phyloP scores from a whole-genome alignment of 2,113 vertebrate species.

The Mandrillus leucophaeus region DNA sequence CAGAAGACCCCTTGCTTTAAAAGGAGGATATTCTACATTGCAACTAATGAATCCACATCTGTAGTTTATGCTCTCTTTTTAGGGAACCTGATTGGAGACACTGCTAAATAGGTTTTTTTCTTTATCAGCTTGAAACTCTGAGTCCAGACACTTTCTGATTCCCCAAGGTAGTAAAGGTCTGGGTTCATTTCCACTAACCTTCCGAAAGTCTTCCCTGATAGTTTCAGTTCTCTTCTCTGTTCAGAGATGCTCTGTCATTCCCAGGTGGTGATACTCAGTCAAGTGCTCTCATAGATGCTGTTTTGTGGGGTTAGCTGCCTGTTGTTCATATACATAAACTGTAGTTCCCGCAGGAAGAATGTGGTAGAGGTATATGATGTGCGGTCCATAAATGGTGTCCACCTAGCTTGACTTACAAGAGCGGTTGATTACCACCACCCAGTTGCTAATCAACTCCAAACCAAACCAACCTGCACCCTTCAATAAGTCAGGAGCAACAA shows the following conservation, averaged over 20 bases:
- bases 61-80: neutral
- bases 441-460: no score
- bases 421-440: no score
- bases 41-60: neutral
- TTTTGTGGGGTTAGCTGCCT: neutral
- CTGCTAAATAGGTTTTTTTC: neutral
- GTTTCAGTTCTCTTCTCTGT: neutral
- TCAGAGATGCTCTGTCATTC: neutral
- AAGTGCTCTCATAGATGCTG: neutral
- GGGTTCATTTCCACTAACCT: neutral
- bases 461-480: no score
- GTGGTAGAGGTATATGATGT: fast-evolving
- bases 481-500: no score
- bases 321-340: neutral
- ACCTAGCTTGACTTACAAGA: neutral
- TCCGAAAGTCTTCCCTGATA: neutral
- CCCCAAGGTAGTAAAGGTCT: neutral
- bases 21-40: neutral
- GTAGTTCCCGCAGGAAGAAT: neutral
- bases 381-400: neutral
- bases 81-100: neutral
- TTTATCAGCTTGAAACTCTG: neutral
- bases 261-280: neutral
- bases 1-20: neutral
- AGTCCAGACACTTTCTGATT: neutral